Conservation (phyloP, 1,140 invertebrate genomes). For the Aphelenchoides avenae region DNA sequence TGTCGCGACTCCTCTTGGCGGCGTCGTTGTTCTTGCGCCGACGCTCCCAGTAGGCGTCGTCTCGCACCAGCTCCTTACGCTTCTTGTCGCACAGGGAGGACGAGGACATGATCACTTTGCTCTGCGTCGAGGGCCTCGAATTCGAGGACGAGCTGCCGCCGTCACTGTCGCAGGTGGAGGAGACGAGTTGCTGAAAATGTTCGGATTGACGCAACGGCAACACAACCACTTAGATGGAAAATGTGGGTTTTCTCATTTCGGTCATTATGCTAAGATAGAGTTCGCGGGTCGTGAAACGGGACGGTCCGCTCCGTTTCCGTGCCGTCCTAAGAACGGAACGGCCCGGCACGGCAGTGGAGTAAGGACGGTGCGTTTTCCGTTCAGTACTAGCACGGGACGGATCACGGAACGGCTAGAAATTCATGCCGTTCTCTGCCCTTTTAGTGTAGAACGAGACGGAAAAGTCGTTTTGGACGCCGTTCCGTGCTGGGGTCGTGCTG, state of each 20-base stretch:
- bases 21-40: conserved; percentile 88
- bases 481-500: no score
- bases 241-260: neutral
- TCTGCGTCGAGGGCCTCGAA: neutral
- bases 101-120: conserved; percentile 6
- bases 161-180: conserved; percentile 17
- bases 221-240: neutral
- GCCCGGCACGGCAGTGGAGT: no score
- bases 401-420: no score
- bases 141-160: conserved; percentile 15
- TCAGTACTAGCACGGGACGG: no score
- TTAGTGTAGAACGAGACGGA: no score
- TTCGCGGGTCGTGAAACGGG: neutral
- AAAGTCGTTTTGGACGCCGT: no score
- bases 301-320: neutral
- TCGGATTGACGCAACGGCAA: conserved; percentile 1
- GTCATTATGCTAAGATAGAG: neutral
- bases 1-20: conserved; percentile 85
- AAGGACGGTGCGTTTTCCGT: no score
- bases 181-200: neutral
- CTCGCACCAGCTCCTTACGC: conserved; percentile 64
- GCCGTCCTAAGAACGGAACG: neutral
- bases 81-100: neutral
- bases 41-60: conserved; percentile 78
- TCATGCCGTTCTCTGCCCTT: no score